Evolutionary conservation across 2,888 invertebrate species (phyloP).

Genomic region (Drosophila bunnanda): DNA sequence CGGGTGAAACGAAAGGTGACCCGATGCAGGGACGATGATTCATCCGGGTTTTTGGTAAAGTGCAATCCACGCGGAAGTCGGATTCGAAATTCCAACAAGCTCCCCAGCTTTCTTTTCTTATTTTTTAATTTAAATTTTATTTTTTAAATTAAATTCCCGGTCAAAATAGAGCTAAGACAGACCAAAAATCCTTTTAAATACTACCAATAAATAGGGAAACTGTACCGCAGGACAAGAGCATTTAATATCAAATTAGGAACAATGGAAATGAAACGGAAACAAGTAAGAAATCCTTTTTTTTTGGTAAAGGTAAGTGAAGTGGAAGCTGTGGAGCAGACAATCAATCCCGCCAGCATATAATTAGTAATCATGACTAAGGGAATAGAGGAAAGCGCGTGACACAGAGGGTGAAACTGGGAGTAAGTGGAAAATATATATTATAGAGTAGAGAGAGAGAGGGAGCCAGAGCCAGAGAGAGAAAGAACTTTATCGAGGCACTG

Average conservation of each 20-base stretch:
- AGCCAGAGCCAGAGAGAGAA: conserved; percentile 25
- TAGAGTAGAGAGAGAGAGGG: background rate
- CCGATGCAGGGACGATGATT: conserved; percentile 46
- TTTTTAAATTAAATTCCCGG: background rate
- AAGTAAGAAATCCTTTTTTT: background rate
- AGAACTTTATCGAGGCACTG: conserved; percentile 58
- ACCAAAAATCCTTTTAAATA: background rate
- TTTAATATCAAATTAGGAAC: background rate
- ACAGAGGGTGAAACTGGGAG: conserved; percentile 2
- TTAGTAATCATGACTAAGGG: conserved; percentile 37
- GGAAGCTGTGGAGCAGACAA: conserved; percentile 4
- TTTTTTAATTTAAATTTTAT: background rate
- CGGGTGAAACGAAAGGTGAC: conserved; percentile 35
- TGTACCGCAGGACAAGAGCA: background rate
- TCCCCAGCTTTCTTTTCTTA: background rate
- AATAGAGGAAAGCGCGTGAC: conserved; percentile 21
- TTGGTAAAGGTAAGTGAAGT: background rate
- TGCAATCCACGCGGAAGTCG: conserved; percentile 42
- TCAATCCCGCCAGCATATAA: conserved; percentile 24
- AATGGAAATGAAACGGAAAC: background rate
- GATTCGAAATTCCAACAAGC: conserved; percentile 14
- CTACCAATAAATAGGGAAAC: background rate
- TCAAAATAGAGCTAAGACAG: background rate
- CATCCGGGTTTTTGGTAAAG: conserved; percentile 36
- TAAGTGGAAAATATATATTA: background rate